Evolutionary conservation across 2,888 invertebrate genomes (phyloP).

Genomic region (Caenorhabditis zanzibari): DNA sequence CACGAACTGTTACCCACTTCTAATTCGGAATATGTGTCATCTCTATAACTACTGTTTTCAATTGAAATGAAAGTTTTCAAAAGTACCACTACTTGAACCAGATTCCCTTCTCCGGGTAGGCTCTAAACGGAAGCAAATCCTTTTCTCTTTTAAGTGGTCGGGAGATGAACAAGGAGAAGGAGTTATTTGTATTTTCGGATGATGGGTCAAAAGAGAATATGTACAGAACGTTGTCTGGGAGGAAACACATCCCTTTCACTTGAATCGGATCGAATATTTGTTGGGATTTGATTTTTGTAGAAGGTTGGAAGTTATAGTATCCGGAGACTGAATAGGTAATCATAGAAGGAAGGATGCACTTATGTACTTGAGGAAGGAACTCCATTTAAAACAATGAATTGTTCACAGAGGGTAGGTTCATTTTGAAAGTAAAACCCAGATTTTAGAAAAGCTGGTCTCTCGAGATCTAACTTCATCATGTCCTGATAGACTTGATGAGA

Average conservation of each 20-base stretch:
- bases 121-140: slow-evolving; percentile 53
- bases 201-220: slow-evolving; percentile 23
- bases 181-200: slow-evolving; percentile 32
- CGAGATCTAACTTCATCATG: background rate
- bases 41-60: slow-evolving; percentile 29
- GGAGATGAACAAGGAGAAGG: slow-evolving; percentile 24
- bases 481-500: too few species aligned
- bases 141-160: slow-evolving; percentile 38
- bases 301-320: background rate
- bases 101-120: slow-evolving; percentile 22
- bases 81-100: slow-evolving; percentile 49
- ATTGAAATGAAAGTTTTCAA: slow-evolving; percentile 38
- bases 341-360: background rate
- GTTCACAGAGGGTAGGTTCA: background rate
- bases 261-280: background rate
- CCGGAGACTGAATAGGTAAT: slow-evolving; percentile 3
- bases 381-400: slow-evolving; percentile 9
- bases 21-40: slow-evolving; percentile 30
- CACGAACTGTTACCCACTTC: background rate
- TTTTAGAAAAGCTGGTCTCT: background rate
- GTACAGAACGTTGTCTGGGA: background rate
- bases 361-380: slow-evolving; percentile 18
- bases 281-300: too few species aligned
- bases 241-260: slow-evolving; percentile 34
- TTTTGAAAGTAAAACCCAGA: background rate